Conservation (phyloP, 2,113 vertebrate species). For the Rhagologus leucostigma region DNA sequence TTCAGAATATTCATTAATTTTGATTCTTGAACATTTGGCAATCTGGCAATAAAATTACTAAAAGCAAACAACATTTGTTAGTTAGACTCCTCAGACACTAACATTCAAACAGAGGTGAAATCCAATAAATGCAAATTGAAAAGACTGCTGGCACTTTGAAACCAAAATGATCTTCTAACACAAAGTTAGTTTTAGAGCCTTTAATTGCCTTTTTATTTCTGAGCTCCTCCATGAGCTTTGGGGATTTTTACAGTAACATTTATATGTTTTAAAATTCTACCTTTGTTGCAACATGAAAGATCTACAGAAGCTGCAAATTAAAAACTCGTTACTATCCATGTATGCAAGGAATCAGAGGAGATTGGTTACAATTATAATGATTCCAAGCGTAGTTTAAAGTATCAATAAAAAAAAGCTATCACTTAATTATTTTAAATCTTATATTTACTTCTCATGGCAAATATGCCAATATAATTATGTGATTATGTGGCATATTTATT, state of each 20-base stretch:
- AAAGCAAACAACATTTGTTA: not conserved
- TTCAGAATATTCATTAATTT: not conserved
- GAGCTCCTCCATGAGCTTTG: not conserved
- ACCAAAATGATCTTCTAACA: not conserved
- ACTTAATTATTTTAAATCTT: not conserved
- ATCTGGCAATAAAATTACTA: not conserved
- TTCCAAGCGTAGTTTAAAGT: not conserved
- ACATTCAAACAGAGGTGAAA: slow-evolving; percentile 3
- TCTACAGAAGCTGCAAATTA: not conserved
- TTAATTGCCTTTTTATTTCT: not conserved
- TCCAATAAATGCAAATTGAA: not conserved
- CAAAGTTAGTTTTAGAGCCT: not conserved
- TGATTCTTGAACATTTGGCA: not conserved
- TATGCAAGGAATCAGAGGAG: not conserved
- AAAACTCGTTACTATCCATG: not conserved
- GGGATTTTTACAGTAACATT: not conserved
- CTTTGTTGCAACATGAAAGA: not conserved
- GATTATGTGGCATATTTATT: not conserved
- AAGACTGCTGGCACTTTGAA: not conserved
- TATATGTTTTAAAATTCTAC: not conserved
- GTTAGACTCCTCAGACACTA: not conserved
- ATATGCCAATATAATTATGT: not conserved
- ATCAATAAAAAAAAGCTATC: not conserved
- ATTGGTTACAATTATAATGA: not conserved
- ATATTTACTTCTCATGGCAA: not conserved